Percentiles rank a stretch among this genome's conserved stretches.
Evolutionary conservation across 2,888 invertebrate genomes (phyloP).

Genomic region (Cataglyphis cursor): DNA sequence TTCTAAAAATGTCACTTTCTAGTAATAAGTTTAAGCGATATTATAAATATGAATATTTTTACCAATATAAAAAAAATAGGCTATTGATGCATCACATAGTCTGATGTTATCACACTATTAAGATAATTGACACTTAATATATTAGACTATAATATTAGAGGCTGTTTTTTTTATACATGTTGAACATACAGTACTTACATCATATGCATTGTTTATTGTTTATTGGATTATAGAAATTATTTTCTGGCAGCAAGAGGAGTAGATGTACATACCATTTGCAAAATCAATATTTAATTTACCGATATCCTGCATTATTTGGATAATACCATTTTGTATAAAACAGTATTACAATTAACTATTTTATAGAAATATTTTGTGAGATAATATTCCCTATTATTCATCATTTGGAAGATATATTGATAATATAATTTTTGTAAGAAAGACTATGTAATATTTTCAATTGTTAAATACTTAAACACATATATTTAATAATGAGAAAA

Average conservation of each 20-base stretch:
- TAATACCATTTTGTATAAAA: conserved; percentile 20
- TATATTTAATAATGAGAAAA: background rate
- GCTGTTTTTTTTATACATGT: conserved; percentile 25
- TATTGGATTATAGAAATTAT: background rate
- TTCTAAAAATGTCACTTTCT: conserved; percentile 15
- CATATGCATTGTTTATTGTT: background rate
- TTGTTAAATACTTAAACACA: conserved; percentile 16
- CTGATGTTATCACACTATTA: conserved; percentile 19
- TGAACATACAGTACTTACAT: conserved; percentile 10
- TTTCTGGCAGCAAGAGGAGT: background rate
- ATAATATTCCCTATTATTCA: background rate
- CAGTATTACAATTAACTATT: conserved; percentile 37
- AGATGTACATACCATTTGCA: background rate
- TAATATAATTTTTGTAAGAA: background rate
- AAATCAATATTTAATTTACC: conserved; percentile 12
- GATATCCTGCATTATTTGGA: background rate
- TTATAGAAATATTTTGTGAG: conserved; percentile 12
- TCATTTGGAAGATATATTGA: background rate
- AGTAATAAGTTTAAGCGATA: background rate
- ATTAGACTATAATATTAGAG: conserved; percentile 24
- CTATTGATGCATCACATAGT: conserved; percentile 7
- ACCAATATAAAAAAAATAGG: conserved; percentile 4
- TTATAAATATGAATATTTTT: background rate
- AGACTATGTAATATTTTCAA: background rate
- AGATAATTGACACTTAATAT: conserved; percentile 41